Base-by-base conservation (phyloP, 2,888 invertebrate species). In the Tuta absoluta region DNA sequence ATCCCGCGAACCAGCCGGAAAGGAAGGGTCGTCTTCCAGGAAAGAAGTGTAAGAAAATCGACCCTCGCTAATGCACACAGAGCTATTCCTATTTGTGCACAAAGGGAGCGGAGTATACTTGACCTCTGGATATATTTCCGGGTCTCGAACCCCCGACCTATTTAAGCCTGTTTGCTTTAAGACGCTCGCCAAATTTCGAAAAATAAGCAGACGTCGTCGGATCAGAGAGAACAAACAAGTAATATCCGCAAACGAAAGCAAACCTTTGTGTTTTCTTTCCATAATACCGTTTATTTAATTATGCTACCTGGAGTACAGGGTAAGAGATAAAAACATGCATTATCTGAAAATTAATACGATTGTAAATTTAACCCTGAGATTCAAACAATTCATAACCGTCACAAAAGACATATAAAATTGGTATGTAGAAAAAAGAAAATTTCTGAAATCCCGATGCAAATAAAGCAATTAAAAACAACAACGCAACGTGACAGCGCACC, bases 11-110 rank as follows among this genome's bases (percentile, higher is more conserved):
- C 84, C 82, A 81, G 77, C 77, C 81, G 80, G 81, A 78, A 77
- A 72, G 62, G 67, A 69, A 63, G 76, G 75, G 74, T 70, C 71
- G 77, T 76, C 79, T 75, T 81, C 76, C 77, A 71, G 74, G 74
- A 74, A 75, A 80, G 80, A 82, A 83, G 83, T 77, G 76, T 75
- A 79, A 82, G 83, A 81, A 86, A 83, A 82, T 75, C 81, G 77
- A 85, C 84, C 86, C 86, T 83, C 76, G 77, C 85, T 90, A 90
- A 90, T 89, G 89, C 84, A 87, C 84, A 84, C 81, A 74, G 75
- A 72, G 78, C 81, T 84, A 82, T 87, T 86, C 85, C 84, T 87
- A 82, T 89, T 87, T 83, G 83, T 81, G 77, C 82, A 87, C 80
- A 87, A 87, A 86, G 84, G 81, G 75, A 73, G 76, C 72, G 72